These are phyloP conservation scores for Dromiciops gliroides DNA, from an alignment of 2,113 vertebrate species.

Conservation along the genomic window DNA sequence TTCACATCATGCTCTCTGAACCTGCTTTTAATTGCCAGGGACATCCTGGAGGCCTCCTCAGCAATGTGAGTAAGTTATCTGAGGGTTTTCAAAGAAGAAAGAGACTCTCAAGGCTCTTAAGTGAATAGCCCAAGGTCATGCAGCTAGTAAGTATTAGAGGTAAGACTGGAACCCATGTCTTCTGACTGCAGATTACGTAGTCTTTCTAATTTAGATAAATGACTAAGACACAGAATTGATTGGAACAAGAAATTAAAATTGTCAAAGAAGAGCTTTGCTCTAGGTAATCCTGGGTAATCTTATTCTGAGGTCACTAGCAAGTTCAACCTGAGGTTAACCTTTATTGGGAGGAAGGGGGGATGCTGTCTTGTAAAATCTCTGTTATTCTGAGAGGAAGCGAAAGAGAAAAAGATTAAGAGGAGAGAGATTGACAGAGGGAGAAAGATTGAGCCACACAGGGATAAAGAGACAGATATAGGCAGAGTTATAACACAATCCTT, in stretches of 20 bases:
- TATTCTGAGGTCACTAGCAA: neutral
- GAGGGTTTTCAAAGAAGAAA: neutral
- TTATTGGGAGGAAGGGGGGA: neutral
- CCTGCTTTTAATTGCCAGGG: neutral
- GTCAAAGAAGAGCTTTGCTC: neutral
- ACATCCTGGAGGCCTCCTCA: neutral
- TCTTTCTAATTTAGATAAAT: no score
- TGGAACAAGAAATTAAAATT: neutral
- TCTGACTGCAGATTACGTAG: neutral
- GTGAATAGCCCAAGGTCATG: neutral
- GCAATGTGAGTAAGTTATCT: neutral
- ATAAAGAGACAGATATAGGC: constrained; percentile 7
- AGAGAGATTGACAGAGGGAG: neutral
- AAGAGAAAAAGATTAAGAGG: neutral
- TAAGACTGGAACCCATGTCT: neutral
- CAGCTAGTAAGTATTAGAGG: neutral
- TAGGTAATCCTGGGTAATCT: neutral
- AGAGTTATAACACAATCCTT: neutral
- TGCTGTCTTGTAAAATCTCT: neutral
- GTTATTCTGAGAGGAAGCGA: neutral
- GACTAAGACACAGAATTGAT: neutral
- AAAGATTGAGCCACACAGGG: constrained; percentile 42
- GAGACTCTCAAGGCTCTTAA: neutral
- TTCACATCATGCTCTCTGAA: neutral
- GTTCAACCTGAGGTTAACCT: neutral